These are phyloP conservation scores for Ophion slaviceki DNA, from an alignment of 2,888 invertebrate species.

Conservation along the genomic window DNA sequence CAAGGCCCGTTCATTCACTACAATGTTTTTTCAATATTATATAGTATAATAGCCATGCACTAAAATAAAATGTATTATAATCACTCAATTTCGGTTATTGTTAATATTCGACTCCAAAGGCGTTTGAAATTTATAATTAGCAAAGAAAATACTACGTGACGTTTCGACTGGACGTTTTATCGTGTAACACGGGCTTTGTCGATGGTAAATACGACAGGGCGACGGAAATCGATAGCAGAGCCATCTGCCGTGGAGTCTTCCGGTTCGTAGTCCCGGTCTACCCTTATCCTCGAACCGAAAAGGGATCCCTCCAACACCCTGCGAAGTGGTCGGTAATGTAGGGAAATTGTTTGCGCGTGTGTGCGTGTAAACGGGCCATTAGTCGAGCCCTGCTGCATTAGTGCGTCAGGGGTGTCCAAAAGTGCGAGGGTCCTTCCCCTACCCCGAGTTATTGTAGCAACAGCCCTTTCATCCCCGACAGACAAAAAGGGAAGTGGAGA, in stretches of 20 bases:
- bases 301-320: conserved; percentile 11
- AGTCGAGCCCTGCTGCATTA: conserved; percentile 56
- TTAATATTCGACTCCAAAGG: background rate
- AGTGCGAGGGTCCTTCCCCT: conserved; percentile 37
- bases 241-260: conserved; percentile 74
- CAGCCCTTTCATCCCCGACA: conserved; percentile 53
- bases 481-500: conserved; percentile 65
- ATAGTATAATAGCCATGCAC: too few species aligned
- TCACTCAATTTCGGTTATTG: background rate
- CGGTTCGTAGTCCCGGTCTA: conserved; percentile 40
- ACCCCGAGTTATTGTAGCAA: conserved; percentile 40
- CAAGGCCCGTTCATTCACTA: too few species aligned
- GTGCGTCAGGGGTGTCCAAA: conserved; percentile 74
- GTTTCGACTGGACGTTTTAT: conserved; percentile 12
- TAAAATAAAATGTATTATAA: too few species aligned
- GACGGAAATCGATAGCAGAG: conserved; percentile 72
- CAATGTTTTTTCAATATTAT: too few species aligned
- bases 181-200: conserved; percentile 66
- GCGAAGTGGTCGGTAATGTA: conserved; percentile 77
- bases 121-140: background rate
- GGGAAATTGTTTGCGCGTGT: conserved; percentile 43
- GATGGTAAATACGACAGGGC: conserved; percentile 59
- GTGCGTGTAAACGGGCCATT: conserved; percentile 65
- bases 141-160: background rate
- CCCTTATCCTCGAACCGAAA: conserved; percentile 50